phyloP scores from a whole-genome alignment of 1,140 invertebrate species.

The Dendroctonus valens region DNA sequence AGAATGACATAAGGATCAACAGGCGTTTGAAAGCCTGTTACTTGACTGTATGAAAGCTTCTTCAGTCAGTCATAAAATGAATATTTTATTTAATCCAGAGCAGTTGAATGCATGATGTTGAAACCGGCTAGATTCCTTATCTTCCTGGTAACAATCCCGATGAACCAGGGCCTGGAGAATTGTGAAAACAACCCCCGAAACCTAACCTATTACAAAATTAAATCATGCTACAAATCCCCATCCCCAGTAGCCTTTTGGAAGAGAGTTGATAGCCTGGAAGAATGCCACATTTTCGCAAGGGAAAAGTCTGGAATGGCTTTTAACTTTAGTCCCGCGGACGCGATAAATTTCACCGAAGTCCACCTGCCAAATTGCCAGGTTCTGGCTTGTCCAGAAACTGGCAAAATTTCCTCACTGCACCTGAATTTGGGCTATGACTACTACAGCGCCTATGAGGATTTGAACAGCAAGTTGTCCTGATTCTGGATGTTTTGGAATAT shows the following conservation, averaged over 20 bases:
- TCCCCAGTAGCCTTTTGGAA: constrained; percentile 30
- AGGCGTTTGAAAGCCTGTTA: no score
- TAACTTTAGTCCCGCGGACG: constrained; percentile 57
- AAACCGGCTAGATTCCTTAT: no score
- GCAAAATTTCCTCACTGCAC: constrained; percentile 51
- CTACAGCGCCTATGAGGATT: constrained; percentile 58
- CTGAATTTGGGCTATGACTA: constrained; percentile 59
- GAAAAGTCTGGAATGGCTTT: constrained; percentile 62
- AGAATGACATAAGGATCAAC: no score
- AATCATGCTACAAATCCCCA: constrained; percentile 36
- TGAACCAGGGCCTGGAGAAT: no score
- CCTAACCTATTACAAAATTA: constrained; percentile 38
- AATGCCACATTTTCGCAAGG: constrained; percentile 58
- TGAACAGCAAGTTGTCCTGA: constrained; percentile 52
- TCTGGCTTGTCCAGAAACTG: constrained; percentile 60
- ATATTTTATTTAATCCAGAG: no score
- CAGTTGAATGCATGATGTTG: no score
- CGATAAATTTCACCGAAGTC: constrained; percentile 26
- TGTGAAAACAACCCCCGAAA: not conserved
- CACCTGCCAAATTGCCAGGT: constrained; percentile 48
- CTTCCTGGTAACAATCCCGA: no score
- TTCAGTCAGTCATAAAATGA: no score
- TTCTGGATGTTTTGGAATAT: not conserved
- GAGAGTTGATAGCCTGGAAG: constrained; percentile 27
- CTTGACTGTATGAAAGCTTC: no score